These are phyloP conservation scores for Lepus europaeus DNA, from an alignment of 2,113 vertebrate species.

Conservation along the genomic window DNA sequence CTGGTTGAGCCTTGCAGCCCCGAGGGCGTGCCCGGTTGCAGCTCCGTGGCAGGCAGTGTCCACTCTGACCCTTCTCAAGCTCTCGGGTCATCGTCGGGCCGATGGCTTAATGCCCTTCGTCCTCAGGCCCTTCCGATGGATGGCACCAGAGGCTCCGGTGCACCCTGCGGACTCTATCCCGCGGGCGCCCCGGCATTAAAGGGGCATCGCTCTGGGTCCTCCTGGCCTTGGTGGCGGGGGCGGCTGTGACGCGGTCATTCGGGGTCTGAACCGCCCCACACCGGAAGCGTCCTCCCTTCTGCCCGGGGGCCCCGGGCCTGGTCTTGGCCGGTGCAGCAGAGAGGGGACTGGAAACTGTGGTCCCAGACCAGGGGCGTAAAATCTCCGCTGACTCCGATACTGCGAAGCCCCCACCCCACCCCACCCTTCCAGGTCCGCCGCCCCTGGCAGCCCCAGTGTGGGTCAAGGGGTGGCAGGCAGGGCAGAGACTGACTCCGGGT, in stretches of 20 bases:
- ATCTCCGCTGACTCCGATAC: neutral
- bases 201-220: neutral
- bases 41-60: neutral
- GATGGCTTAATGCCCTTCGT: neutral
- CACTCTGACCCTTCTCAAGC: neutral
- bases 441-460: neutral
- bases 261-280: neutral
- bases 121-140: neutral
- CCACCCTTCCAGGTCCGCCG: rapidly evolving
- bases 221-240: neutral
- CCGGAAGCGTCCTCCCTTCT: neutral
- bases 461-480: neutral
- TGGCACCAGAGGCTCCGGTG: rapidly evolving
- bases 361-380: neutral
- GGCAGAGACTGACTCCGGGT: neutral
- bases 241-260: rapidly evolving
- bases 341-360: too few relatives aligned
- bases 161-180: rapidly evolving
- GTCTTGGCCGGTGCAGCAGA: too few relatives aligned
- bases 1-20: too few relatives aligned
- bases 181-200: too few relatives aligned
- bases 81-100: too few relatives aligned
- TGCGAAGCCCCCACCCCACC: rapidly evolving
- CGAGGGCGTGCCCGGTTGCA: too few relatives aligned
- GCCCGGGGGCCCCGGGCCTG: neutral